Base-by-base conservation (phyloP, 2,797 vertebrate species). In the Sebastes umbrosus region DNA sequence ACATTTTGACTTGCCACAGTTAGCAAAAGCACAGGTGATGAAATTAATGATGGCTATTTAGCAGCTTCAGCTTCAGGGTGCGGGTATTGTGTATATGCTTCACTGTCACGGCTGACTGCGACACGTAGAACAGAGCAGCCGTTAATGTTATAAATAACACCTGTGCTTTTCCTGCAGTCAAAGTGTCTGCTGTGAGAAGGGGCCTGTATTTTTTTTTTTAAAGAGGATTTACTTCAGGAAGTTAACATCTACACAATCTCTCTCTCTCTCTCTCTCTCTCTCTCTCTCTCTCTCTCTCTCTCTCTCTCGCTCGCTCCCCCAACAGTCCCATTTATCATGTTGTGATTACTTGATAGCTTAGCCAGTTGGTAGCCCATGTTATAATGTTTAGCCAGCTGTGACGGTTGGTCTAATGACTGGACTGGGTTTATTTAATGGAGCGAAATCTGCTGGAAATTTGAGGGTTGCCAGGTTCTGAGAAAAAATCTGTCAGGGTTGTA, bases 331-430 rank as follows among this genome's bases (percentile, higher is more conserved):
- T 91, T 92, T 54, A 92, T 93, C 88, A 88, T 34, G 4, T 75
- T 43, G 79, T 89, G 85, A 88, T 92, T 86, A 88, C 87, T 90
- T 75, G 84, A 90, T 88, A 79, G 83, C 89, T 80, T 73, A 83
- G 83, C 84, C 88, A 87, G 88, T 91, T 82, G 86, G 92, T 92
- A 83, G 79, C 77, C 83, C 75, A 68, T 79, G 84, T 90, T 92
- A 65, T 91, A 87, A 87, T 88, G 92, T 89, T 85, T 88, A 91
- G 88, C 91, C 90, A 89, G 89, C 90, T 92, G 91, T 90, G 91
- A 89, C 85, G 73, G 74, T 79, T 88, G 88, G 84, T 83, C 78
- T 90, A 91, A 94, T 94, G 89, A 82, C 90, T 79, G 76, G 77
- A 89, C 87, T 80, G 82, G 82, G 84, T 89, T 94, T 87, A 79